A percentile compares a stretch with the other conserved stretches of the same genome.
Conservation (phyloP, 92 coral and sea anemone species). For the Ricordea florida region DNA sequence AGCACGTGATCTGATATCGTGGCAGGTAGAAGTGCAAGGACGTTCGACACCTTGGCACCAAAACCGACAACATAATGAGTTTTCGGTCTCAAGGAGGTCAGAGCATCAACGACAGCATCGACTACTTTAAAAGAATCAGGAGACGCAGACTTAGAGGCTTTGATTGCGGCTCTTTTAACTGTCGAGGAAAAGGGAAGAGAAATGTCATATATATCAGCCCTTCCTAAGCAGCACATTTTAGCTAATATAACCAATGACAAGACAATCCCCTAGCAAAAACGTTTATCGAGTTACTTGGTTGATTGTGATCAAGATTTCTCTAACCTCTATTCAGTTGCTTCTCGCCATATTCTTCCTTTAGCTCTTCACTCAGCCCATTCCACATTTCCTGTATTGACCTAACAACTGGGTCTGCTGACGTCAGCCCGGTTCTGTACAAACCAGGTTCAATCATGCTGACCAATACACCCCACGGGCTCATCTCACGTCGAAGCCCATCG, state of each 20-base stretch:
- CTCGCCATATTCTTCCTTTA: constrained; percentile 66
- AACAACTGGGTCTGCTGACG: constrained; percentile 13
- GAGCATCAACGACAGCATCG: constrained; percentile 57
- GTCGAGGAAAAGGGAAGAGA: neutral
- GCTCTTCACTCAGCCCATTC: constrained; percentile 49
- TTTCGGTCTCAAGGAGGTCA: constrained; percentile 48
- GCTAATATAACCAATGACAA: too few relatives aligned
- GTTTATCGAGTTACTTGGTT: too few relatives aligned
- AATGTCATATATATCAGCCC: neutral
- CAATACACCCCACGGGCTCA: constrained; percentile 63
- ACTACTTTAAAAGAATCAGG: constrained; percentile 57
- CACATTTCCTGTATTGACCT: constrained; percentile 39
- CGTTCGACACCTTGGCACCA: constrained; percentile 24
- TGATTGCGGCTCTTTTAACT: constrained; percentile 4
- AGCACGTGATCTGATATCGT: constrained; percentile 14
- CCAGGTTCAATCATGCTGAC: constrained; percentile 75
- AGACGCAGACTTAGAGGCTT: neutral
- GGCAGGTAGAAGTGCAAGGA: constrained; percentile 33
- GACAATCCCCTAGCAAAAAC: too few relatives aligned
- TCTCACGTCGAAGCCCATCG: constrained; percentile 75
- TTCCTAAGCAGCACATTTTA: too few relatives aligned
- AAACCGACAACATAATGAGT: constrained; percentile 48
- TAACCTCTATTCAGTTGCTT: constrained; percentile 46
- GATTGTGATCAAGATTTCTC: too few relatives aligned
- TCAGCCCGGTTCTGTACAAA: constrained; percentile 58